A percentile compares a stretch with the other conserved stretches of the same genome.
Conservation (phyloP, 2,888 invertebrate genomes). For the Melieria picta region DNA sequence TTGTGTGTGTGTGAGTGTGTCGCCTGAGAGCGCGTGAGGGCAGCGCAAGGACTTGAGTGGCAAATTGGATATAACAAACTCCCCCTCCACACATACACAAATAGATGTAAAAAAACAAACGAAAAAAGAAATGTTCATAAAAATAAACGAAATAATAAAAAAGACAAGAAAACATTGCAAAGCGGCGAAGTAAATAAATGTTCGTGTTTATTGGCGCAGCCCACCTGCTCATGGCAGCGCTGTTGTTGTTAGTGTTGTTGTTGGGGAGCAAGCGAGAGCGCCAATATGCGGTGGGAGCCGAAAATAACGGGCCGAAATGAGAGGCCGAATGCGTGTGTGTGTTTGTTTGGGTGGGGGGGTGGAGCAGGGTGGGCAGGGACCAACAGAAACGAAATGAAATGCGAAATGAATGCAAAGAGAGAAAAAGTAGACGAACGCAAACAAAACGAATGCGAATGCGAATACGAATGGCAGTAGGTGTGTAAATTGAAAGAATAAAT, state of each 20-base stretch:
- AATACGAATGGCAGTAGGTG: conserved; percentile 14
- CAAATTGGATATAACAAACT: too few relatives aligned
- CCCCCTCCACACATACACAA: not conserved
- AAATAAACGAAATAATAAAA: conserved; percentile 21
- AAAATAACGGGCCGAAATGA: not conserved
- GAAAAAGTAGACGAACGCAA: conserved; percentile 53
- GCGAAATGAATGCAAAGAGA: conserved; percentile 53
- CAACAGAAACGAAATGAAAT: conserved; percentile 55
- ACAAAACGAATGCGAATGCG: conserved; percentile 32
- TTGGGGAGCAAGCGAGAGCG: conserved; percentile 13
- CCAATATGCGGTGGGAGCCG: conserved; percentile 2
- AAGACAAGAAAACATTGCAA: conserved; percentile 23
- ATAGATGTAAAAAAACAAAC: not conserved
- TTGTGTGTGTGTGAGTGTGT: not conserved
- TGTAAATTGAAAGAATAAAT: conserved; percentile 25
- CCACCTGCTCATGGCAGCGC: conserved; percentile 53
- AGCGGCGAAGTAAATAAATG: conserved; percentile 37
- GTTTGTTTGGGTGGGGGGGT: conserved; percentile 3
- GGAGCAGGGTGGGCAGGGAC: not conserved
- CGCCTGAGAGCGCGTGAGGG: not conserved
- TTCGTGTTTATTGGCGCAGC: conserved; percentile 57
- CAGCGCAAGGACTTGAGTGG: not conserved
- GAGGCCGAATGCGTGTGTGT: not conserved
- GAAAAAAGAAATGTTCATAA: not conserved
- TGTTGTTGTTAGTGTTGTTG: conserved; percentile 27